Conservation (phyloP, 2,888 invertebrate species). For the Limnephilus lunatus region DNA sequence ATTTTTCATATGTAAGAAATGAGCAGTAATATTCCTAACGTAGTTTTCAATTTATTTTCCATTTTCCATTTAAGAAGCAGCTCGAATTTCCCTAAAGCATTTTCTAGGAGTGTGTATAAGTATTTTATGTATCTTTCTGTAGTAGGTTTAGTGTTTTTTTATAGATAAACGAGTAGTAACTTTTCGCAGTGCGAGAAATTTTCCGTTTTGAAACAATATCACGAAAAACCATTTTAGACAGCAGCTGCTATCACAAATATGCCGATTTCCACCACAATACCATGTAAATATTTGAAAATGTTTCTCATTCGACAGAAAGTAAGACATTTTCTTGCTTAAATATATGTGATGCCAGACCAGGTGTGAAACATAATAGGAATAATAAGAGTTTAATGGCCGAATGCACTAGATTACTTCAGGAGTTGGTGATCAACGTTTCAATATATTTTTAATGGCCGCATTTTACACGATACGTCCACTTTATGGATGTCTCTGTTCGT, state of each 20-base stretch:
- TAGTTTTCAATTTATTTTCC: not conserved
- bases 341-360: not conserved
- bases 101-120: not conserved
- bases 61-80: not conserved
- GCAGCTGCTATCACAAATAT: not conserved
- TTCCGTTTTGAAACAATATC: not conserved
- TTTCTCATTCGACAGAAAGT: not conserved
- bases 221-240: not conserved
- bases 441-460: slow-evolving; percentile 1
- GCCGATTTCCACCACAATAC: not conserved
- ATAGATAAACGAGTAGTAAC: no score
- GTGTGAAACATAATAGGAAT: not conserved
- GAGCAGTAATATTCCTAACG: not conserved
- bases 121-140: not conserved
- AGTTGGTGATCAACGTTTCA: not conserved
- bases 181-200: not conserved
- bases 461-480: not conserved
- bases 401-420: not conserved
- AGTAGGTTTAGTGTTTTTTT: not conserved
- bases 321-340: not conserved
- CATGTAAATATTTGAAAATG: not conserved
- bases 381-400: not conserved
- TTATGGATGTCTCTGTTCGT: slow-evolving; percentile 19
- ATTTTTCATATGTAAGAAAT: not conserved
- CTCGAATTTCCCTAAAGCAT: not conserved